Evolutionary conservation across 2,888 invertebrate species (phyloP).

Genomic region (Polydesmus complanatus): DNA sequence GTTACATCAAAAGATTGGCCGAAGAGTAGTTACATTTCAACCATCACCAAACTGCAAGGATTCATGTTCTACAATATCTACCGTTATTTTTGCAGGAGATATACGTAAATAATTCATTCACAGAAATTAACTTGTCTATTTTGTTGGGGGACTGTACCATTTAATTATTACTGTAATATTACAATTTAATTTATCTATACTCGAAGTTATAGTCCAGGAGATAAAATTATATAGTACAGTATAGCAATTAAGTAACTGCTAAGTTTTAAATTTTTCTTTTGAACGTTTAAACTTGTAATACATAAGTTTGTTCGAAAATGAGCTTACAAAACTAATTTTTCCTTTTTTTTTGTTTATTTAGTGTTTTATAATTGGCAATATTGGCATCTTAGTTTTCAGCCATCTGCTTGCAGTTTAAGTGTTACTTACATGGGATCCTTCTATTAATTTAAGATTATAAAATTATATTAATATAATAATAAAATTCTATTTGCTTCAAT

Average conservation of each 20-base stretch:
- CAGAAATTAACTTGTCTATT: neutral
- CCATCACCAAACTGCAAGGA: slow-evolving; percentile 63
- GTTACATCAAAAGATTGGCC: slow-evolving; percentile 55
- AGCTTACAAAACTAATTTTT: too few relatives aligned
- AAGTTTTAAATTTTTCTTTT: too few relatives aligned
- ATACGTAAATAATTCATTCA: slow-evolving; percentile 51
- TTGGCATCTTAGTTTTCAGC: slow-evolving; percentile 50
- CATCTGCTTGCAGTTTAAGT: slow-evolving; percentile 31
- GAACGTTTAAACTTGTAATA: too few relatives aligned
- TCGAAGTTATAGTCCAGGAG: too few relatives aligned
- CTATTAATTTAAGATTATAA: slow-evolving; percentile 38
- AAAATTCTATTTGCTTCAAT: neutral
- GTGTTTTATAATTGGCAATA: slow-evolving; percentile 78
- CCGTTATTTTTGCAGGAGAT: slow-evolving; percentile 53
- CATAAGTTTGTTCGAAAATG: too few relatives aligned
- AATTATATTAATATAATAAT: neutral
- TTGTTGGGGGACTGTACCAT: too few relatives aligned
- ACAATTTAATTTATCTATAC: too few relatives aligned
- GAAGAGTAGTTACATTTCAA: slow-evolving; percentile 52
- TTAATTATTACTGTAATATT: too few relatives aligned
- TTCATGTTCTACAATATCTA: slow-evolving; percentile 54
- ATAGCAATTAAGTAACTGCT: too few relatives aligned
- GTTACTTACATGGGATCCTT: slow-evolving; percentile 58
- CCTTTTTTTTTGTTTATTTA: slow-evolving; percentile 33
- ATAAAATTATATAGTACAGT: too few relatives aligned